Base-by-base conservation (phyloP, 2,888 invertebrate species). In the Lomographa bimaculata region DNA sequence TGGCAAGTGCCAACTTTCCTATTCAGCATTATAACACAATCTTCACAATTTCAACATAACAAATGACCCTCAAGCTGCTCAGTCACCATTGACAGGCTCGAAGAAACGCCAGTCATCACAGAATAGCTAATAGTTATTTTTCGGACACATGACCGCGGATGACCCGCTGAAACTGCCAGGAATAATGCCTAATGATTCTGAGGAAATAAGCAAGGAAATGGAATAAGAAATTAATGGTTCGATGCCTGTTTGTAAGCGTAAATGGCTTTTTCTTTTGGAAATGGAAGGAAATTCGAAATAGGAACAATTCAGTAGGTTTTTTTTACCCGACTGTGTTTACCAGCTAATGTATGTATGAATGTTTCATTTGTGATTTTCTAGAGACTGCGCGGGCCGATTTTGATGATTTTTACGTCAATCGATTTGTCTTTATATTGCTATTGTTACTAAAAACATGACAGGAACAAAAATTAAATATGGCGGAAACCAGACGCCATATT, bases 21-120 rank as follows among this genome's bases (percentile, higher is more conserved):
- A 14, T 14, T 14, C 17, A 8, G 39, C 35, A 43, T 28, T 46
- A 38, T 48, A 54, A 54, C 51, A 49, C 30, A 34, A 44, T 32
- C 38, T 33, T 29, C 23, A 17, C 38, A 38, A 32, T 26, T 56
- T 44, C 43, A 33, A 32, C 46, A 43, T 56, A 59, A 71, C 62
- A 60, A 64, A 62, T 57, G 50, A 44, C 10, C n/a, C 32, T 25
- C 49, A 38, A 55, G 36, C 24, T 20, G 40, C 55, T 5, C 3
- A 52, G 61, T 72, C 71, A 72, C 45, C 60, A 50, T 59, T 50
- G 46, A 51, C 47, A 23, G 59, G 39, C 60, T 63, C 43, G 43
- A 16, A 20, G 26, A 27, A 34, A 17, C 8, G 26, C 23, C 33
- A 44, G 45, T 49, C 55, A 57, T 45, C 9, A 11, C 32, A 34